phyloP scores from a whole-genome alignment of 2,888 invertebrate genomes.

The Amblyjoppa proteus region DNA sequence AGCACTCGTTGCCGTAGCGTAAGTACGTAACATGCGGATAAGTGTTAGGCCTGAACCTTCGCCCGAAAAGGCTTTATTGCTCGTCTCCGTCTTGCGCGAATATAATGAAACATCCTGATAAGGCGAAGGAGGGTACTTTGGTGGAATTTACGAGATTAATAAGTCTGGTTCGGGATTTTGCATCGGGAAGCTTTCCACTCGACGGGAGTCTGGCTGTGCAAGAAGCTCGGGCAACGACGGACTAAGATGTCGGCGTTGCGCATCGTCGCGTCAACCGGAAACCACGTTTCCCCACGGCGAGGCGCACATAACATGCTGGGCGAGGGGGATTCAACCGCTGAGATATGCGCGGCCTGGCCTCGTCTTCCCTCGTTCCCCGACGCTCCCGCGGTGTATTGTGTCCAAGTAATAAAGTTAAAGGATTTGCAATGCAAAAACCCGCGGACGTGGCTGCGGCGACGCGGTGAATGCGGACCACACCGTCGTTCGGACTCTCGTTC shows the following conservation, averaged over 20 bases:
- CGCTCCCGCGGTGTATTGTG: conserved; percentile 73
- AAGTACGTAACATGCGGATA: conserved; percentile 5
- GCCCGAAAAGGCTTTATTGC: neutral
- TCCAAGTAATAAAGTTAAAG: conserved; percentile 77
- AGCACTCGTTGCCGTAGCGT: conserved; percentile 1
- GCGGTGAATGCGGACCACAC: conserved; percentile 26
- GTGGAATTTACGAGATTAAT: neutral
- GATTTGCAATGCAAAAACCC: conserved; percentile 80
- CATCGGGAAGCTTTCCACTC: conserved; percentile 9
- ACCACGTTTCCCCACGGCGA: conserved; percentile 31
- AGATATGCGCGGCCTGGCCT: conserved; percentile 53
- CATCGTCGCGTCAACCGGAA: conserved; percentile 33
- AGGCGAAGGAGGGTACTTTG: neutral
- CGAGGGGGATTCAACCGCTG: conserved; percentile 36
- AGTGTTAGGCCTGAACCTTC: neutral
- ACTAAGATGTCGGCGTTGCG: conserved; percentile 42
- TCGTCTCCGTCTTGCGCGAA: neutral
- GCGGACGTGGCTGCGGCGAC: conserved; percentile 52
- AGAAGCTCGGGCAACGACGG: conserved; percentile 29
- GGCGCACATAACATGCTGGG: conserved; percentile 9
- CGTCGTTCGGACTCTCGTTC: neutral
- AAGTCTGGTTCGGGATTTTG: neutral
- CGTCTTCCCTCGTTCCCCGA: conserved; percentile 45
- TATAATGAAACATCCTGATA: neutral
- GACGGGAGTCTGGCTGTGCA: neutral